Evolutionary conservation across 2,113 vertebrate species (phyloP), one percentile per base, ranked within the genome.

Genomic region (Triplophysa siluroides): DNA sequence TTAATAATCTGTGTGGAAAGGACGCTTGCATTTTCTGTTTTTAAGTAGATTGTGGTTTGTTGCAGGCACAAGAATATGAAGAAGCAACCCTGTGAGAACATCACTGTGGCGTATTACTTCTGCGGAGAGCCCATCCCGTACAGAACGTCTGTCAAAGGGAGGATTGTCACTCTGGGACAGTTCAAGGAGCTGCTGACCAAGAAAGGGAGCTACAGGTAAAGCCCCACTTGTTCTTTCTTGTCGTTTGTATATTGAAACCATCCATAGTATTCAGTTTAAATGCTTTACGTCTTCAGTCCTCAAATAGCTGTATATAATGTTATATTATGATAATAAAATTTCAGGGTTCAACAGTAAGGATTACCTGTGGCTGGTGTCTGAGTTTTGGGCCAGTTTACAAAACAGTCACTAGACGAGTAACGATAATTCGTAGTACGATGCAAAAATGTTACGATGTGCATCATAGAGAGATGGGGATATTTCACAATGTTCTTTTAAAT

Each of bases 161-260:
- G 94, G 0, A 90, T 94, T 0, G 93, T 96, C 73, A 94, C 94
- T 0, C 92, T 96, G 82, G 94, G 95, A 78, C 95, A 96, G 88
- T 96, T 96, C 90, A 96, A 96, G 90, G 95, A 96, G 89, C 92
- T 96, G 87, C 93, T 96, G 74, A 92, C 93, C 87, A 95, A 93
- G 92, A 93, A 94, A 88, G 94, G 95, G 86, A 93, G 93, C 85
- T 95, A 96, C 90, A 91, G 93, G 92, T 93, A 81, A 78, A 61
- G 23, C 33, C 5, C 8, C 8, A 8, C 61, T 18, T 23, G 0
- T 56, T 19, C 47, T 43, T 45, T 69, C 18, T 69, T 38, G 29
- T 29, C 29, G 29, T 29, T 29, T 29, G 29, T 29, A 29, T 3
- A 16, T 47, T 61, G 33, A 2, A 6, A 54, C 63, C 75, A 43